Evolutionary conservation across 2,888 invertebrate genomes (phyloP).

Genomic region (Platycnemis pennipes): DNA sequence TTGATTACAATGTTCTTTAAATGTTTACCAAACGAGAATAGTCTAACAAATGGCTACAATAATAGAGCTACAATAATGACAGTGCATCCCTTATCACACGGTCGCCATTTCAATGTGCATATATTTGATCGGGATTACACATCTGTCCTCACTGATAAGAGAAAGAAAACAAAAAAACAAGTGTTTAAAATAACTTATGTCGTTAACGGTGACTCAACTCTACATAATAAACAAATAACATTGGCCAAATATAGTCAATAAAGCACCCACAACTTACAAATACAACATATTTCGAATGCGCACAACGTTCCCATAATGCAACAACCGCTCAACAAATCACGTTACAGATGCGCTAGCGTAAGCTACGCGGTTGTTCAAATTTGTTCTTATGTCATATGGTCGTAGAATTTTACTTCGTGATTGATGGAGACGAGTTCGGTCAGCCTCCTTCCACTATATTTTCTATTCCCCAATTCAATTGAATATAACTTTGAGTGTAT

Average conservation of each 20-base stretch:
- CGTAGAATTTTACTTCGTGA: no score
- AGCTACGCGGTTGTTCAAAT: slow-evolving; percentile 23
- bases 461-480: no score
- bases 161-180: background rate
- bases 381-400: no score
- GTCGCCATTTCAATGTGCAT: slow-evolving; percentile 56
- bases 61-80: background rate
- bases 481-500: no score
- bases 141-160: background rate
- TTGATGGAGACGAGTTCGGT: no score
- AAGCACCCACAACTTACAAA: slow-evolving; percentile 23
- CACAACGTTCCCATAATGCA: slow-evolving; percentile 49
- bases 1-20: background rate
- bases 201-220: background rate
- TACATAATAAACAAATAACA: background rate
- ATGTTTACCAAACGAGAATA: background rate
- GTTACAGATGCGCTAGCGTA: background rate
- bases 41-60: no score
- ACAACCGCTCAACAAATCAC: background rate
- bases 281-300: slow-evolving; percentile 58
- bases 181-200: background rate
- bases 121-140: background rate
- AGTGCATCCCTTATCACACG: background rate
- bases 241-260: background rate
- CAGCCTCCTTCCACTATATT: no score